phyloP scores from a whole-genome alignment of 1,140 invertebrate genomes.

The Temnothorax nylanderi region DNA sequence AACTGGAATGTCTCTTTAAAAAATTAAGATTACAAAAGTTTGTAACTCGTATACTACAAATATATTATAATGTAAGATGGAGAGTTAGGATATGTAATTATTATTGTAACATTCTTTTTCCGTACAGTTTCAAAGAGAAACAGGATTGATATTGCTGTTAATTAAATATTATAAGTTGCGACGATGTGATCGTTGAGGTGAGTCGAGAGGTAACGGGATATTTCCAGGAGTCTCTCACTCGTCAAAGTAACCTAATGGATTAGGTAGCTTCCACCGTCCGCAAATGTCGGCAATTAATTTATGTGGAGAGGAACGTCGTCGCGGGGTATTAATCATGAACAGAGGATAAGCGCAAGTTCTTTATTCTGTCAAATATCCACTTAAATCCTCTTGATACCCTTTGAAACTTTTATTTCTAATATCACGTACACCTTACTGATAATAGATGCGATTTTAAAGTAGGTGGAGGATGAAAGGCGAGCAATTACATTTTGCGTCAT shows the following conservation, averaged over 20 bases:
- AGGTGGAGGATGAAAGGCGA: background rate
- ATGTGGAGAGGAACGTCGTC: conserved; percentile 23
- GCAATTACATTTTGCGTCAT: background rate
- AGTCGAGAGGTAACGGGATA: conserved; percentile 31
- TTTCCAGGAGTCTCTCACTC: conserved; percentile 35
- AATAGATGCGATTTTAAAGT: background rate
- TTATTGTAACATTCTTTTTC: background rate
- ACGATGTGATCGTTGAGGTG: background rate
- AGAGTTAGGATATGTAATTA: background rate
- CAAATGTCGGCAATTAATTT: conserved; percentile 43
- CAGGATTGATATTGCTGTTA: background rate
- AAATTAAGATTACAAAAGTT: background rate
- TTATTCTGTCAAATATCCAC: conserved; percentile 25
- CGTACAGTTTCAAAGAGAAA: background rate
- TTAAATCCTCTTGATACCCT: conserved; percentile 7
- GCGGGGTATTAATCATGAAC: conserved; percentile 18
- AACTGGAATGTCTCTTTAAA: background rate
- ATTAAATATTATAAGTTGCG: background rate
- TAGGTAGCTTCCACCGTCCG: conserved; percentile 30
- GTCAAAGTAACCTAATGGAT: conserved; percentile 38
- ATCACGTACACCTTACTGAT: background rate
- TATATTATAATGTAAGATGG: background rate
- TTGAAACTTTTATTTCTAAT: conserved; percentile 33
- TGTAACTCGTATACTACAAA: background rate
- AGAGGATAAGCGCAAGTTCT: conserved; percentile 16